Conservation (phyloP, 2,888 invertebrate species). For the Phrixothrix hirtus region DNA sequence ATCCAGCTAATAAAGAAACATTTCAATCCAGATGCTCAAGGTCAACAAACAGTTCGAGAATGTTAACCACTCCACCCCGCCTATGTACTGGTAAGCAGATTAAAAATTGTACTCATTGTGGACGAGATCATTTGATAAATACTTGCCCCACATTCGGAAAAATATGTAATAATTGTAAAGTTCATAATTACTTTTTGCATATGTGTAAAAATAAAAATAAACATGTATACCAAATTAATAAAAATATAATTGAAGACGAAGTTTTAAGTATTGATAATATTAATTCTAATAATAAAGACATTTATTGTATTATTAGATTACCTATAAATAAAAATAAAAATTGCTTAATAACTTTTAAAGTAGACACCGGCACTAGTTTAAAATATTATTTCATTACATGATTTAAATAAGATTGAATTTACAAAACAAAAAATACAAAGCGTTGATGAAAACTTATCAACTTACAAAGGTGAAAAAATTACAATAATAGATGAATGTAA, state of each 20-base stretch:
- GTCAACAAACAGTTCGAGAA: no score
- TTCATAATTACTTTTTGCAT: background rate
- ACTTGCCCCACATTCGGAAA: constrained; percentile 2
- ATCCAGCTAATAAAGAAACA: background rate
- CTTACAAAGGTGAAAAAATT: no score
- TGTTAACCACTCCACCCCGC: no score
- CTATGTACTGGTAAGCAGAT: no score
- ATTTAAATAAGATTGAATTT: no score
- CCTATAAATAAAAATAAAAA: background rate
- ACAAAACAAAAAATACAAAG: no score
- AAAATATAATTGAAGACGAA: background rate
- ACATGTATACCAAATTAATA: background rate
- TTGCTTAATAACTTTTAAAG: background rate
- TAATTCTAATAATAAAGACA: background rate
- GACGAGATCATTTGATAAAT: background rate
- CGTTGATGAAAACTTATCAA: no score
- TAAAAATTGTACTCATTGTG: constrained; percentile 1
- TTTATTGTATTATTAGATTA: background rate
- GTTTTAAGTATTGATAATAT: background rate
- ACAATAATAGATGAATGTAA: no score
- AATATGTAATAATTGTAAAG: background rate
- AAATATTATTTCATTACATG: constrained; percentile 2
- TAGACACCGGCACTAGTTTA: constrained; percentile 2
- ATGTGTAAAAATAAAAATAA: background rate
- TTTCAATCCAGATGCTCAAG: no score